Evolutionary conservation across 2,113 vertebrate species (phyloP).

Genomic region (Cisticola juncidis): DNA sequence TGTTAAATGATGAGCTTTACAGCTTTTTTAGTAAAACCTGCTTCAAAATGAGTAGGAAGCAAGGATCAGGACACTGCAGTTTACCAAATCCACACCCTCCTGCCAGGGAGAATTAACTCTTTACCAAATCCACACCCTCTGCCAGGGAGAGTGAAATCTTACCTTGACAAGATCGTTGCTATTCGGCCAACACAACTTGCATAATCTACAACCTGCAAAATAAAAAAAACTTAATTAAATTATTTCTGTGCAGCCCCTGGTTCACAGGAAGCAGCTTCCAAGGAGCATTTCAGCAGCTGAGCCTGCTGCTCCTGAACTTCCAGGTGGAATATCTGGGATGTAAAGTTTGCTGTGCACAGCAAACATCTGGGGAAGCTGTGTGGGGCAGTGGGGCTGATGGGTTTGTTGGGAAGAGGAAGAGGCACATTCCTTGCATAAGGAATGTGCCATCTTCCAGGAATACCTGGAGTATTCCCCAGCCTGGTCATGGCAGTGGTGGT

Average conservation of each 20-base stretch:
- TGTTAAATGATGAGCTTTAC: neutral
- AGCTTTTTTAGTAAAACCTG: neutral
- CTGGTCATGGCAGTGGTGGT: neutral
- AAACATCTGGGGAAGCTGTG: neutral
- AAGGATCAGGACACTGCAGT: neutral
- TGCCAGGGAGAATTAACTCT: neutral
- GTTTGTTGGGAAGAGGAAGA: neutral
- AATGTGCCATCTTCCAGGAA: neutral
- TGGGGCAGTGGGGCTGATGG: too few species aligned
- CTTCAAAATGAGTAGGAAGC: neutral
- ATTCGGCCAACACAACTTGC: constrained; percentile 45
- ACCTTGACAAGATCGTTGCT: constrained; percentile 75
- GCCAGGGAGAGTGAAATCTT: neutral
- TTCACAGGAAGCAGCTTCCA: neutral
- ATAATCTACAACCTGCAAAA: constrained; percentile 72
- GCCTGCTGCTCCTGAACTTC: neutral
- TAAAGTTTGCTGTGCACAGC: neutral
- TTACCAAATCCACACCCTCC: neutral
- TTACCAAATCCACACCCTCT: neutral
- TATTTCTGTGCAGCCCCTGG: neutral
- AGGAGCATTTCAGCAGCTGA: neutral
- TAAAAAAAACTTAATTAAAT: neutral
- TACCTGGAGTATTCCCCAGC: neutral
- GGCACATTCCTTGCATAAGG: neutral
- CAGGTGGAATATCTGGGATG: neutral